Percentiles rank a stretch among this genome's conserved stretches.
Evolutionary conservation across 2,113 vertebrate genomes (phyloP).

Genomic region (Aspiorhynchus laticeps): DNA sequence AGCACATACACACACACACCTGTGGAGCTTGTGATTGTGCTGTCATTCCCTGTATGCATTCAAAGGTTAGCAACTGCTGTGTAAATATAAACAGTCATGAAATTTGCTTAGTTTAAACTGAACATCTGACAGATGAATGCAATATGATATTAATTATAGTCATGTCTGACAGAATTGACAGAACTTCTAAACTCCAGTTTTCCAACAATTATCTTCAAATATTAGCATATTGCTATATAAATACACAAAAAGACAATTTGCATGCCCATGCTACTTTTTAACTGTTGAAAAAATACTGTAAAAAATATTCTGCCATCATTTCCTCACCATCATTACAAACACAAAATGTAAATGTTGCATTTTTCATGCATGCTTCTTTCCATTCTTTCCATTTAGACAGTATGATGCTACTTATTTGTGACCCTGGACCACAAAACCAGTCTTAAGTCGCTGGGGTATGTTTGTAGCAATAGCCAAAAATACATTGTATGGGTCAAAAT

Average conservation of each 20-base stretch:
- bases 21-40: slow-evolving; percentile 29
- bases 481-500: too few species aligned
- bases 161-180: not conserved
- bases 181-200: not conserved
- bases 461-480: too few species aligned
- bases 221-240: not conserved
- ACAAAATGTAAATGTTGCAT: not conserved
- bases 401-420: too few species aligned
- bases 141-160: slow-evolving; percentile 5
- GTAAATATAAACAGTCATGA: not conserved
- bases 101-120: slow-evolving; percentile 4
- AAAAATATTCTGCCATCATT: not conserved
- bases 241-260: not conserved
- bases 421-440: too few species aligned
- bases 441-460: too few species aligned
- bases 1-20: slow-evolving; percentile 15
- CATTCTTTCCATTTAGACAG: not conserved
- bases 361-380: not conserved
- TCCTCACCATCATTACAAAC: not conserved
- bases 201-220: not conserved
- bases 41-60: not conserved
- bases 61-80: slow-evolving; percentile 21
- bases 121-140: not conserved
- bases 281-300: not conserved
- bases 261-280: too few species aligned